Evolutionary conservation across 2,113 vertebrate genomes (phyloP), one percentile per base, ranked within the genome.

Genomic region (Gasterosteus nipponicus): DNA sequence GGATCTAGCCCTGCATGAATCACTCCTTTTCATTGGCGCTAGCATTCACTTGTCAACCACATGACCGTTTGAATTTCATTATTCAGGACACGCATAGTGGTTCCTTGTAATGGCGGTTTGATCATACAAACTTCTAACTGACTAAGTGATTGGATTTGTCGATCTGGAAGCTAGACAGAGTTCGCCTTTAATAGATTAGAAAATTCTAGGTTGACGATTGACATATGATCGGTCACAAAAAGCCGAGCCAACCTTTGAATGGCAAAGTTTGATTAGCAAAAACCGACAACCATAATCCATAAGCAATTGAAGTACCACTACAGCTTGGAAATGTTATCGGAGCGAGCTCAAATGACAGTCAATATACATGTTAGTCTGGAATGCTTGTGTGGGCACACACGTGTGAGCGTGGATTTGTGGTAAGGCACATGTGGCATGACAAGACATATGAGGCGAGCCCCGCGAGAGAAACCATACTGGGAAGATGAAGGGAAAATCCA

Each of bases 401-500:
- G 56, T 75, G 54, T 47, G 10, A 51, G 35, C 41, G 33, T 60
- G 38, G n/a, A 60, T 63, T 47, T 69, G 67, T 62, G 60, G 62
- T 77, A 14, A 47, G 64, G 47, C 59, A 56, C 69, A 78, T 67
- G 57, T 62, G 60, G 44, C 49, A 26, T 58, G 66, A 31, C 15
- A 3, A 2, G 22, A 39, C 67, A 53, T 42, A 61, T 71, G 76
- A 74, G 53, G 14, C 64, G 6, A 49, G 33, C 54, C 39, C 31
- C 61, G 63, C 51, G 46, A 78, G 46, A 76, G 67, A 51, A 57
- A 66, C 41, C 49, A 63, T 19, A 38, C 46, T 68, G 15, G 60
- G 44, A 18, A 65, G 74, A 84, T 70, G 82, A 89, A 87, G 81
- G 87, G 68, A 79, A 78, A 77, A 81, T 86, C 59, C 79, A 73